Base-by-base conservation (phyloP, 2,113 vertebrate genomes). In the Narcine bancroftii region DNA sequence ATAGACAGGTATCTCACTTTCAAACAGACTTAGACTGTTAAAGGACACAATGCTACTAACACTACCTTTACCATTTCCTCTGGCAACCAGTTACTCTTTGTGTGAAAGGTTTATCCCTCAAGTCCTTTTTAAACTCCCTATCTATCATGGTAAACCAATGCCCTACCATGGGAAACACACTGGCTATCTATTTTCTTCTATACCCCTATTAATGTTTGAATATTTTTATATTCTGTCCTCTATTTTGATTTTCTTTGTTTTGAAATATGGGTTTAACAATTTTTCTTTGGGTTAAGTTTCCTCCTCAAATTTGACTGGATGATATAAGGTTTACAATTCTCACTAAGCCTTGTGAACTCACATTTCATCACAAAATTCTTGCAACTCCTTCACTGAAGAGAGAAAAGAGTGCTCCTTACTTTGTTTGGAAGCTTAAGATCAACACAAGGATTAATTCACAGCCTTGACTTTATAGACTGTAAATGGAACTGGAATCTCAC, bases 1-100 rank as follows among this genome's bases (percentile, higher is more conserved):
- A 95, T 96, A 92, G 94, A 96, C n/a, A 94, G 94, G 93, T 71
- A 94, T 92, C 17, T 53, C 45, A 56, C 53, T 92, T 79, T 92
- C 26, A 92, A 93, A 85, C 93, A 94, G 17, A 93, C 3, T 17
- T 3, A 21, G 79, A 87, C 92, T 65, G 5, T 71, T 92, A 19
- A 53, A 42, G 65, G 6, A 2, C 56, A 10, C 19, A 13, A 56
- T n/a, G 42, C 47, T 0, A 24, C 66, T 69, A 5, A 3, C 26
- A 7, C 17, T 7, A 15, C 60, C 60, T 63, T 15, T 15, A 63
- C 60, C 60, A 11, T 15, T 15, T 63, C 4, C 17, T 63, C 60
- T 11, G 60, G 60, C 60, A 63, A 63, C 60, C 60, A 63, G 9
- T 15, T 63, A 63, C 60, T 15, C 2, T 63, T 63, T 63, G 60